Evolutionary conservation across 1,140 invertebrate species (phyloP).

Genomic region (Nebria ingens): DNA sequence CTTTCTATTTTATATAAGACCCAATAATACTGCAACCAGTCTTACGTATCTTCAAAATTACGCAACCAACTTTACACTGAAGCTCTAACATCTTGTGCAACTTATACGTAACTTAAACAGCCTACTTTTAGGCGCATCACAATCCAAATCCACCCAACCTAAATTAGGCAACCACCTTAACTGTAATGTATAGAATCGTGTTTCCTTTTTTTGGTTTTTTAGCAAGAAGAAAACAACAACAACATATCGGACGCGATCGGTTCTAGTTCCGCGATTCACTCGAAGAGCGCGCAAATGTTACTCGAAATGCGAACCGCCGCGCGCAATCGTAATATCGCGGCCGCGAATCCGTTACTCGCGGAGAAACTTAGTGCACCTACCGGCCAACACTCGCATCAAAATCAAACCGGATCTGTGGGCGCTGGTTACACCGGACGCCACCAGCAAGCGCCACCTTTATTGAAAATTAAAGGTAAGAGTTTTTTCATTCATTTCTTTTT

Average conservation of each 20-base stretch:
- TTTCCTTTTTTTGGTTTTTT: constrained; percentile 16
- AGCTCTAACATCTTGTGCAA: too few species aligned
- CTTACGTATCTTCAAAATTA: too few species aligned
- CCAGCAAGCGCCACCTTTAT: constrained; percentile 30
- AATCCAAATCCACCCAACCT: not conserved
- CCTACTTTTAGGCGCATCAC: not conserved
- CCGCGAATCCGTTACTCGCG: constrained; percentile 68
- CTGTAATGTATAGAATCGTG: too few species aligned
- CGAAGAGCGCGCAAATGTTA: constrained; percentile 35
- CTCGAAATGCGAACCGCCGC: constrained; percentile 40
- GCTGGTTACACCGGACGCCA: constrained; percentile 16
- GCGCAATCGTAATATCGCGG: constrained; percentile 64
- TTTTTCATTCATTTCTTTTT: not conserved
- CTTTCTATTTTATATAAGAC: too few species aligned
- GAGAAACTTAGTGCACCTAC: constrained; percentile 47
- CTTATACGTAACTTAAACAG: too few species aligned
- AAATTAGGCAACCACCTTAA: too few species aligned
- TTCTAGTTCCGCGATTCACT: constrained; percentile 20
- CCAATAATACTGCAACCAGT: too few species aligned
- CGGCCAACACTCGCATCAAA: constrained; percentile 28
- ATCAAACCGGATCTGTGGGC: too few species aligned
- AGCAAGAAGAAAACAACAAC: constrained; percentile 38
- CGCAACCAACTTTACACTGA: too few species aligned
- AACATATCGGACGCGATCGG: constrained; percentile 20
- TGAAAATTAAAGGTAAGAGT: constrained; percentile 34